phyloP scores from a whole-genome alignment of 1,140 invertebrate genomes.

The Drosophila funebris region DNA sequence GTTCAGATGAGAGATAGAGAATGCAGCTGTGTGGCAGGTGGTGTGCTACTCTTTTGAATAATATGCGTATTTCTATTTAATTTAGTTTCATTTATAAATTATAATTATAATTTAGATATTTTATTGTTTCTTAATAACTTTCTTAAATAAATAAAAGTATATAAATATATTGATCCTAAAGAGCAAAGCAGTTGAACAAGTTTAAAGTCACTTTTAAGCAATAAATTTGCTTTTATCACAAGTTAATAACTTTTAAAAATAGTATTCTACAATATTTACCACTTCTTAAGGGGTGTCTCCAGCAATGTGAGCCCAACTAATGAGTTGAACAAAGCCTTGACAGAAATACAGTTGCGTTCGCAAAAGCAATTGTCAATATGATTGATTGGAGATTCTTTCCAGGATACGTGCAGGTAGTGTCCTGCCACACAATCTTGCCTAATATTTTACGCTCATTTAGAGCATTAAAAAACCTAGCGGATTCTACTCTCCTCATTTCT shows the following conservation, averaged over 20 bases:
- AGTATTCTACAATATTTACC: no score
- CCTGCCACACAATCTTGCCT: constrained; percentile 60
- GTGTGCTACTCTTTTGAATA: neutral
- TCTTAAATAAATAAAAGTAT: no score
- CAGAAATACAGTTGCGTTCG: constrained; percentile 37
- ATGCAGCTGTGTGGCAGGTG: neutral
- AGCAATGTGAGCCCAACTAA: constrained; percentile 7
- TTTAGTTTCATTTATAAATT: neutral
- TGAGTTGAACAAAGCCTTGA: constrained; percentile 23
- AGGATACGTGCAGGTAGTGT: constrained; percentile 38
- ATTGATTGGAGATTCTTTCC: constrained; percentile 60
- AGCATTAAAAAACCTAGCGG: constrained; percentile 63
- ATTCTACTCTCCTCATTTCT: constrained; percentile 23
- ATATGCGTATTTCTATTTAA: neutral
- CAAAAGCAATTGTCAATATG: constrained; percentile 46
- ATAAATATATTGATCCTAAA: no score
- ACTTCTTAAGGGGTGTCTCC: no score
- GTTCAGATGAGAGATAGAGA: constrained; percentile 9
- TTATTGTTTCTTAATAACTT: neutral
- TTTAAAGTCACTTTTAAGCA: no score
- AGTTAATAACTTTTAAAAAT: no score
- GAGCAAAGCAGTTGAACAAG: no score
- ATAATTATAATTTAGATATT: neutral
- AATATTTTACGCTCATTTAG: constrained; percentile 81
- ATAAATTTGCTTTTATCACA: no score